phyloP scores from a whole-genome alignment of 2,888 invertebrate genomes.

The Mimumesa dahlbomi region DNA sequence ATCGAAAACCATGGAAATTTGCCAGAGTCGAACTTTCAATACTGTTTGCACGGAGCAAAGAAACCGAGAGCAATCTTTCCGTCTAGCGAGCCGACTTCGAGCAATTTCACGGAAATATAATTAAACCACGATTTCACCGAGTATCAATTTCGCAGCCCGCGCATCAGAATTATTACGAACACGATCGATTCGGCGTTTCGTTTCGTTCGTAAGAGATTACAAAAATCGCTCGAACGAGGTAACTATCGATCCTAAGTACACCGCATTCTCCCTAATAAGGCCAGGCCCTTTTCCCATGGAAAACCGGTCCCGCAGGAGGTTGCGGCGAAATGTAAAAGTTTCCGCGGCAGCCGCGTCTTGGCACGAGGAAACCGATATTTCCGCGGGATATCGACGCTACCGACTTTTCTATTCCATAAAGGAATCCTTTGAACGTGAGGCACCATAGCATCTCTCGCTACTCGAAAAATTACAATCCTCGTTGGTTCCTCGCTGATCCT shows the following conservation, averaged over 20 bases:
- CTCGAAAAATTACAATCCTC: conserved; percentile 42
- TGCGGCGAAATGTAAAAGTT: conserved; percentile 2
- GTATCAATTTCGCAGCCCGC: not conserved
- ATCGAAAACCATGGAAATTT: too few species aligned
- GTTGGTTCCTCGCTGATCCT: conserved; percentile 1
- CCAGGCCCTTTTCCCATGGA: not conserved
- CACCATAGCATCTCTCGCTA: not conserved
- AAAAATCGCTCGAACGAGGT: too few species aligned
- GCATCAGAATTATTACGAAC: too few species aligned
- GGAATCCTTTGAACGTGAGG: conserved; percentile 43
- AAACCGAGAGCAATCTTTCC: not conserved
- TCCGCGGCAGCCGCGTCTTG: not conserved
- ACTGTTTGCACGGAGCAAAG: not conserved
- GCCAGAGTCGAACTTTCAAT: too few species aligned
- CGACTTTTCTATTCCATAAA: conserved; percentile 33
- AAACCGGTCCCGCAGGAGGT: too few species aligned
- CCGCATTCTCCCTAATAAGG: not conserved
- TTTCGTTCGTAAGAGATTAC: too few species aligned
- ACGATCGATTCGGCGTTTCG: too few species aligned
- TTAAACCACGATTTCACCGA: not conserved
- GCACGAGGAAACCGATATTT: conserved; percentile 37
- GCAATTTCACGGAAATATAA: not conserved
- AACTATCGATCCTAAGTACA: too few species aligned
- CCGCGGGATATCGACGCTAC: conserved; percentile 37
- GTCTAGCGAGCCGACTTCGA: not conserved